Evolutionary conservation across 37 sponge, comb jelly and placozoan genomes (phyloP).

Genomic region (Haliclona indistincta): DNA sequence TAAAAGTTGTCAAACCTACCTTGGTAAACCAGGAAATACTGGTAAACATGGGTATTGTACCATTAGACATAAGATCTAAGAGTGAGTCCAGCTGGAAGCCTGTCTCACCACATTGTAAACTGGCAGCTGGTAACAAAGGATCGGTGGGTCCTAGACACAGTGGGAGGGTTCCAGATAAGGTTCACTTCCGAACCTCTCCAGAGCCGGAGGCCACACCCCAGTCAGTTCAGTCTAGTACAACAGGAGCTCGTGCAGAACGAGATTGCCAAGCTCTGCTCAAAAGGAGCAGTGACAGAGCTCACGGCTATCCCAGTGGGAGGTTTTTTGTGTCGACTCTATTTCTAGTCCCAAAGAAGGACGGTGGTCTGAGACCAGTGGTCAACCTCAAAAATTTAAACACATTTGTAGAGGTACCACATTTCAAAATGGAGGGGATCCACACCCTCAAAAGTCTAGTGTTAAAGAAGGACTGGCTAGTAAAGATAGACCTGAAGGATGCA

Average conservation of each 20-base stretch:
- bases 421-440: no score
- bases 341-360: constrained; percentile 53
- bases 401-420: constrained; percentile 28
- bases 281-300: constrained; percentile 11
- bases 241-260: background rate
- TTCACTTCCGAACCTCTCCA: constrained; percentile 14
- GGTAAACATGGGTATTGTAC: no score
- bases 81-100: no score
- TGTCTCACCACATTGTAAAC: no score
- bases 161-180: constrained; percentile 15
- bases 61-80: no score
- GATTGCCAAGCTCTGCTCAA: constrained; percentile 4
- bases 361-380: constrained; percentile 38
- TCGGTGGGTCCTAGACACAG: constrained; percentile 23
- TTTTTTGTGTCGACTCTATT: constrained; percentile 31
- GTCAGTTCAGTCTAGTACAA: background rate
- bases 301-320: background rate
- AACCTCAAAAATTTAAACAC: constrained; percentile 35
- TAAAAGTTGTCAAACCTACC: no score
- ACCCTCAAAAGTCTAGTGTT: no score
- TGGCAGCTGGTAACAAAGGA: constrained; percentile 21
- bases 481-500: no score
- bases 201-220: background rate
- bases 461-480: no score
- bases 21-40: no score